Evolutionary conservation across 2,113 vertebrate genomes (phyloP), one percentile per base, ranked within the genome.

Genomic region (Ibidorhyncha struthersii): DNA sequence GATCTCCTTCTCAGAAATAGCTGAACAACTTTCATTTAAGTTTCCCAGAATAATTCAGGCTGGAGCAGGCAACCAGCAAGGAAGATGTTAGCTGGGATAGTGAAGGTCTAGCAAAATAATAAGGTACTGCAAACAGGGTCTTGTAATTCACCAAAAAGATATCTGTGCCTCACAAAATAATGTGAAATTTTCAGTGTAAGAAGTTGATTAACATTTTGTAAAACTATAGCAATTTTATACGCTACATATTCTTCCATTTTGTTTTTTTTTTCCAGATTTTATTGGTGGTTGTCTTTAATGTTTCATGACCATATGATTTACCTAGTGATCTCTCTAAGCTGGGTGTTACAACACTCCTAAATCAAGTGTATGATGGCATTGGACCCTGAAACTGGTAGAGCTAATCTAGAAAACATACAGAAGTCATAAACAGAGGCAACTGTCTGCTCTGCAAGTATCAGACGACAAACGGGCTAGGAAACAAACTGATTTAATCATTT

Each of bases 361-460:
- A 72, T 52, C 15, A 81, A 89, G 9, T 0, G 0, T 15, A 77
- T 10, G 14, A 8, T 27, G n/a, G 30, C 49, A 30, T 0, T 40
- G 36, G 36, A 73, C 36, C 11, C 34, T 66, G 63, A 83, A 73
- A 47, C 22, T 74, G 38, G 25, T 12, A 50, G 7, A 17, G 5
- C 73, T 34, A 70, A 62, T 32, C 34, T 26, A 77, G 63, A 86
- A 55, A 92, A 90, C 5, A 15, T 5, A 13, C 8, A 66, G 8
- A 78, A 83, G 22, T 56, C 29, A 32, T 30, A 45, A 78, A 67
- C 1, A 52, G 43, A 74, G 18, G 10, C 11, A 76, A 65, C 1
- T 27, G 17, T 53, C 34, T 87, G 66, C 52, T 81, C 47, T 22
- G 34, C 22, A 89, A 61, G 25, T 29, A 58, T 53, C 12, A 43